Evolutionary conservation across 64 coral and sea anemone species (phyloP), one percentile per base, ranked within the genome.

Genomic region (Porites australiensis): DNA sequence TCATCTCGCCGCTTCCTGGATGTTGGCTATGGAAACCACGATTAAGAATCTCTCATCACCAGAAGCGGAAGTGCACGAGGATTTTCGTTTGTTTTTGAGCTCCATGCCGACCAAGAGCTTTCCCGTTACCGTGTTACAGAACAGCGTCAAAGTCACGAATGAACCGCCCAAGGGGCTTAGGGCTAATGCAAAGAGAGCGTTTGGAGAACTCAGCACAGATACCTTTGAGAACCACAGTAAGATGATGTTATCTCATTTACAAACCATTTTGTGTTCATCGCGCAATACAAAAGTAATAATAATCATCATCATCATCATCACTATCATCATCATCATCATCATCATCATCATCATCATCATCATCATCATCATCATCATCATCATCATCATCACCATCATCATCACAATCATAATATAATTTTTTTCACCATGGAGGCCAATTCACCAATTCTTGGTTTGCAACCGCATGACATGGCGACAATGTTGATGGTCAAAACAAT

Each of bases 101-200:
- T 99, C 98, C 50, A 99, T 99, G 98, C 98, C 98, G 3, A 96
- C 94, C 61, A 96, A 94, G 79, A 68, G 83, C 6, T 99, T 99
- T 59, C 98, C 98, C 4, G 98, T 99, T 16, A 99, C 98, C 44
- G 98, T 99, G 10, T 86, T 99, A 50, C 98, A 99, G 64, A 99
- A 99, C 94, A 99, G 98, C 66, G 98, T 99, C 44, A 99, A 99
- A 75, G 98, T 99, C 19, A 99, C 98, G 5, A 99, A 99, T 79
- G 98, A 99, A 19, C 98, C 98, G 12, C 98, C 98, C 3, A 99
- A 99, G 27, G 98, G 98, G 43, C 91, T 99, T 22, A 93, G 98
- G 19, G 98, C 98, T 3, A 99, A 99, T 79, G 93, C 88, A 22
- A 99, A 93, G 79, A 93, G 98, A 84, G 98, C 98, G 3, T 99